A percentile compares a stretch with the other conserved stretches of the same genome.
These are phyloP conservation scores for Alectoris magna DNA, from an alignment of 2,797 vertebrate genomes.

Conservation along the genomic window DNA sequence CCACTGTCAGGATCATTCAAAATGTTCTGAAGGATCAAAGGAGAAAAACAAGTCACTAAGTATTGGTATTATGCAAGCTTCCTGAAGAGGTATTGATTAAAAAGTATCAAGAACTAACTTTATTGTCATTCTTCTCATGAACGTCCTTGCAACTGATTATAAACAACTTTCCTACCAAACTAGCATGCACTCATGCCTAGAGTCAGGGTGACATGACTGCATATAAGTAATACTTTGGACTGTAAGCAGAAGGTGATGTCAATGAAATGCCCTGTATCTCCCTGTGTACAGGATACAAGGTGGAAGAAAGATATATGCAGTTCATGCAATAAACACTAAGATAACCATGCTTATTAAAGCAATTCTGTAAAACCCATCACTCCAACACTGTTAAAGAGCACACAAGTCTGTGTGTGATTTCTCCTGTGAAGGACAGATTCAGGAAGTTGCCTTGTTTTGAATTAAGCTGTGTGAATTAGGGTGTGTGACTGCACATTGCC, in stretches of 20 bases:
- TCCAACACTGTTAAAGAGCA: neutral
- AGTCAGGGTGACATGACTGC: neutral
- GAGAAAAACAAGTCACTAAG: conserved; percentile 31
- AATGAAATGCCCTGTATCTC: neutral
- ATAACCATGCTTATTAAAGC: neutral
- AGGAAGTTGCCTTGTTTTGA: neutral
- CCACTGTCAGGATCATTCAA: conserved; percentile 47
- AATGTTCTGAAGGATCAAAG: conserved; percentile 29
- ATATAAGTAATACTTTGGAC: neutral
- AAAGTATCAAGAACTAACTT: neutral
- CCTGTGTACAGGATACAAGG: neutral
- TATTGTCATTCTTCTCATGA: neutral
- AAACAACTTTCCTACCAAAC: neutral
- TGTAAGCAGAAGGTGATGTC: neutral
- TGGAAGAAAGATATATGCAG: neutral
- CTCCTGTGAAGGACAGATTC: neutral
- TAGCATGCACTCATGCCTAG: neutral
- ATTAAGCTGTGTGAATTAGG: neutral
- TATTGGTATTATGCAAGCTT: neutral
- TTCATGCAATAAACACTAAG: neutral
- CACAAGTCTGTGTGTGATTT: neutral
- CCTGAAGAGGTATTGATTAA: conserved; percentile 14
- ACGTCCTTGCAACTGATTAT: neutral
- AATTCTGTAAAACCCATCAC: neutral
- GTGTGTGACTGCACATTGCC: neutral